phyloP scores from a whole-genome alignment of 2,888 invertebrate species.

The Trachelus troglodyta region DNA sequence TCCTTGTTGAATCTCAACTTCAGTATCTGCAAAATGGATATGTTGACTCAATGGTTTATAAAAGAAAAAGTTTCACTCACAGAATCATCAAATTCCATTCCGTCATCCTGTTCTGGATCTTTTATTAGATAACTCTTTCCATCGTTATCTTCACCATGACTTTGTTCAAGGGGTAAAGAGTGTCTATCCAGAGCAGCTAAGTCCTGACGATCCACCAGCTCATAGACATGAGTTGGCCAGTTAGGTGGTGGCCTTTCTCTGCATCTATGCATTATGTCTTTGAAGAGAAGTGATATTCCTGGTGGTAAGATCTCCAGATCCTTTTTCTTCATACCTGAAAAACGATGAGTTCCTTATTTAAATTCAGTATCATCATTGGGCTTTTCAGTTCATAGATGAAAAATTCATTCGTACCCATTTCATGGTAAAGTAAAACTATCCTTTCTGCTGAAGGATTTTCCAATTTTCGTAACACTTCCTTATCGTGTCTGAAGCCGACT shows the following conservation, averaged over 20 bases:
- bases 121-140: slow-evolving; percentile 47
- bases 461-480: slow-evolving; percentile 42
- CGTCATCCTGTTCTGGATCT: slow-evolving; percentile 72
- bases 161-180: slow-evolving; percentile 27
- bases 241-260: slow-evolving; percentile 78
- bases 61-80: slow-evolving; percentile 57
- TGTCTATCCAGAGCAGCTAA: slow-evolving; percentile 71
- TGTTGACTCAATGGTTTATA: slow-evolving; percentile 7
- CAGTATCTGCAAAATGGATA: slow-evolving; percentile 38
- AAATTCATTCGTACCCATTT: slow-evolving; percentile 61
- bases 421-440: slow-evolving; percentile 70
- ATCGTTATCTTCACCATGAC: slow-evolving; percentile 18
- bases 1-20: slow-evolving; percentile 59
- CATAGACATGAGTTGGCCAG: slow-evolving; percentile 79
- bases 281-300: slow-evolving; percentile 76
- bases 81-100: slow-evolving; percentile 72
- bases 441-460: slow-evolving; percentile 59
- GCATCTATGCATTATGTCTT: slow-evolving; percentile 77
- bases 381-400: background rate
- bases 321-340: slow-evolving; percentile 73
- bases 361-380: background rate
- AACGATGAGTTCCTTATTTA: slow-evolving; percentile 30
- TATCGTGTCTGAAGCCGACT: slow-evolving; percentile 42
- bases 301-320: slow-evolving; percentile 79
- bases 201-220: slow-evolving; percentile 79